These are phyloP conservation scores for Lapara coniferarum DNA, from an alignment of 2,888 invertebrate species.

Conservation along the genomic window DNA sequence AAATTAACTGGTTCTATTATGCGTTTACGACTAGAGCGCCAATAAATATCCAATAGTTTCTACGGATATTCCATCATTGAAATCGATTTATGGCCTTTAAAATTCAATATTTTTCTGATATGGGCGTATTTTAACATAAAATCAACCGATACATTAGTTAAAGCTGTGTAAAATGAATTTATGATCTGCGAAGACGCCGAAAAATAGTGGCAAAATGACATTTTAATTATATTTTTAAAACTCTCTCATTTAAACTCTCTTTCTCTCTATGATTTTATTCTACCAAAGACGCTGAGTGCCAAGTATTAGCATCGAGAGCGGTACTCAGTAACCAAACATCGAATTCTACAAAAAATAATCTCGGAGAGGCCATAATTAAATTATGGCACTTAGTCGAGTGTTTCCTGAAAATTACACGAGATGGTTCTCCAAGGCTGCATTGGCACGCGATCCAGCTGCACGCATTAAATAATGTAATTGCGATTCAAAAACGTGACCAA, in stretches of 20 bases:
- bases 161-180: neutral
- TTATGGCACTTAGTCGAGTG: conserved; percentile 80
- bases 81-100: neutral
- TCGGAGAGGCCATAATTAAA: conserved; percentile 80
- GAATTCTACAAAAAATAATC: conserved; percentile 78
- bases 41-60: neutral
- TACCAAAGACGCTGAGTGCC: conserved; percentile 40
- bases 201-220: conserved; percentile 39
- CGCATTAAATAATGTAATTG: conserved; percentile 71
- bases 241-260: too few relatives aligned
- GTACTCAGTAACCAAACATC: conserved; percentile 71
- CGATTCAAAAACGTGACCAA: conserved; percentile 74
- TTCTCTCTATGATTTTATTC: too few relatives aligned
- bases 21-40: neutral
- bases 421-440: conserved; percentile 79
- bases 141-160: too few relatives aligned
- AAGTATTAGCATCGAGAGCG: conserved; percentile 49
- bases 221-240: conserved; percentile 56
- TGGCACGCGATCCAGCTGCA: conserved; percentile 77
- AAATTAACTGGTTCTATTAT: neutral
- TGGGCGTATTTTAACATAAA: too few relatives aligned
- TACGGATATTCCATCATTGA: neutral
- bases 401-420: conserved; percentile 83
- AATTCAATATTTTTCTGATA: neutral
- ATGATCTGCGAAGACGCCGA: conserved; percentile 27